Evolutionary conservation across 1,140 invertebrate genomes (phyloP).

Genomic region (Latrodectus geometricus): DNA sequence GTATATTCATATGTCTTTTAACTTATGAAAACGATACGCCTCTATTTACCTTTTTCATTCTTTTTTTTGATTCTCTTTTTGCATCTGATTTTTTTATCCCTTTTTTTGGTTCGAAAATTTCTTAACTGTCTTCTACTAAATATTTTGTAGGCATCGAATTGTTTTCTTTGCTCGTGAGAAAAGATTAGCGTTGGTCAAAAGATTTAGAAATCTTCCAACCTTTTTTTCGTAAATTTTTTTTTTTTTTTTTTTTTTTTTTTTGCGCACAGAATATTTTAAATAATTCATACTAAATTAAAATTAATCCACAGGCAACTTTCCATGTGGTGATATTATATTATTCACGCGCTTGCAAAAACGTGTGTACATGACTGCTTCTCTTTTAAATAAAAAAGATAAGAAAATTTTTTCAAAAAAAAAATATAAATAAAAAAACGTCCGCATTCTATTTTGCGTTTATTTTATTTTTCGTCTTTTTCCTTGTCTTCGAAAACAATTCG

Average conservation of each 20-base stretch:
- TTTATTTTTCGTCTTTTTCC: not conserved
- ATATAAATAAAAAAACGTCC: not conserved
- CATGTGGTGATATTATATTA: constrained; percentile 40
- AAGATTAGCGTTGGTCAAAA: constrained; percentile 59
- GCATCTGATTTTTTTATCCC: not conserved
- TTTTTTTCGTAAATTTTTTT: constrained; percentile 12
- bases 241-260: constrained; percentile 23
- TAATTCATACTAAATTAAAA: constrained; percentile 61
- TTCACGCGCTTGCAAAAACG: constrained; percentile 30
- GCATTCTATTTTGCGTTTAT: not conserved
- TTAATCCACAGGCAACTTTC: constrained; percentile 46
- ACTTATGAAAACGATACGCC: constrained; percentile 58
- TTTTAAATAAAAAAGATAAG: constrained; percentile 2
- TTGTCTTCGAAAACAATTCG: constrained; percentile 10
- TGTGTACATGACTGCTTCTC: not conserved
- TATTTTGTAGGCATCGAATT: constrained; percentile 50
- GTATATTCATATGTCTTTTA: constrained; percentile 61
- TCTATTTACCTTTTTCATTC: constrained; percentile 16
- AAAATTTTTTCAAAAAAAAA: not conserved
- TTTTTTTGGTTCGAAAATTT: constrained; percentile 43
- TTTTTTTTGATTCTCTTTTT: not conserved
- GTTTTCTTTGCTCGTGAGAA: constrained; percentile 16
- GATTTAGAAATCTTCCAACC: constrained; percentile 27
- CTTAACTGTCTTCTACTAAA: constrained; percentile 50
- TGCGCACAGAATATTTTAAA: constrained; percentile 48